Evolutionary conservation across 1,140 invertebrate genomes (phyloP).

Genomic region (Drosophila ogumai): DNA sequence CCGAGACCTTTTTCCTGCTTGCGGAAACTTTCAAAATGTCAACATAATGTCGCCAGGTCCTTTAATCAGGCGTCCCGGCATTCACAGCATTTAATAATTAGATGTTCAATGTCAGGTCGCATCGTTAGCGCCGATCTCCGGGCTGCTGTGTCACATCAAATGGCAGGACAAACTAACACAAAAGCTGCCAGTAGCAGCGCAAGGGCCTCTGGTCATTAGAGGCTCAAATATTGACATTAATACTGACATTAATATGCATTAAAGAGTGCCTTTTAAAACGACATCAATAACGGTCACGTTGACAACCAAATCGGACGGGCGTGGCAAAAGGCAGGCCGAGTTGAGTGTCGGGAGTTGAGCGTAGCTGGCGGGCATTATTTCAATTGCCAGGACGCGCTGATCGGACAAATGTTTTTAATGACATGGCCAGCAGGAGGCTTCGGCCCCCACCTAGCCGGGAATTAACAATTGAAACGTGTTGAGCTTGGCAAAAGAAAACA

Average conservation of each 20-base stretch:
- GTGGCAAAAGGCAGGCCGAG: not conserved
- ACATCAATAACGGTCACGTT: conserved; percentile 69
- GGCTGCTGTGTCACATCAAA: conserved; percentile 59
- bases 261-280: conserved; percentile 73
- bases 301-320: conserved; percentile 45
- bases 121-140: conserved; percentile 52
- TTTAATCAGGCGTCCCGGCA: conserved; percentile 67
- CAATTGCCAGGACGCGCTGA: conserved; percentile 51
- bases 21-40: conserved; percentile 74
- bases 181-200: conserved; percentile 55
- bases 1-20: conserved; percentile 21
- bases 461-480: conserved; percentile 75
- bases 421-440: conserved; percentile 24
- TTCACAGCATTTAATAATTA: conserved; percentile 63
- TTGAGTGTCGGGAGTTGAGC: not conserved
- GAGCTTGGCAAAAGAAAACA: conserved; percentile 55
- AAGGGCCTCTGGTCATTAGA: conserved; percentile 69
- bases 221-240: conserved; percentile 79
- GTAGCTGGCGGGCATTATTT: conserved; percentile 34
- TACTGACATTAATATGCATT: conserved; percentile 83
- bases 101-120: conserved; percentile 63
- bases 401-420: conserved; percentile 53
- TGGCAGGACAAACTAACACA: conserved; percentile 61
- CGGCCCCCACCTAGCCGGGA: conserved; percentile 33
- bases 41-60: conserved; percentile 68